These are phyloP conservation scores for Catotricha subobsoleta DNA, from an alignment of 2,888 invertebrate species.

Conservation along the genomic window DNA sequence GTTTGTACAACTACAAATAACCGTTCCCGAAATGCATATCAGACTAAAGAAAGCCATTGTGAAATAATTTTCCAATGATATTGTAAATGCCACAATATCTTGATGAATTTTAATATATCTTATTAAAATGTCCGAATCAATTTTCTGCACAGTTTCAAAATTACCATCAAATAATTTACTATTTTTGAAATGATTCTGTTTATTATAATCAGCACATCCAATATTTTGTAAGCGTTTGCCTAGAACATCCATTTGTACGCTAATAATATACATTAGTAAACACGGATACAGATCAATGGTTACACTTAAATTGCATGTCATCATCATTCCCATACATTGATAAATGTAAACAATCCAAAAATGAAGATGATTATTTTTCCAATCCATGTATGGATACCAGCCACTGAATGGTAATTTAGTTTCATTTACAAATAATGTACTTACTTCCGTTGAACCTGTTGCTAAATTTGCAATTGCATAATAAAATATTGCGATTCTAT, in stretches of 20 bases:
- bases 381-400: slow-evolving; percentile 4
- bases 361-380: background rate
- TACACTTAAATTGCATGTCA: background rate
- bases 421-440: background rate
- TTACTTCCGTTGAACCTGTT: background rate
- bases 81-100: too few species aligned
- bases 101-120: too few species aligned
- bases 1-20: too few species aligned
- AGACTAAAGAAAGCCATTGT: too few species aligned
- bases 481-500: background rate
- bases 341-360: slow-evolving; percentile 1
- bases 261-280: background rate
- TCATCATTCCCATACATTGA: background rate
- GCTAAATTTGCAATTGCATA: background rate
- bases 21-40: too few species aligned
- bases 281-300: background rate
- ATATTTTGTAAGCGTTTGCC: background rate
- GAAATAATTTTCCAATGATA: too few species aligned
- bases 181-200: too few species aligned
- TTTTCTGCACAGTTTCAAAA: too few species aligned
- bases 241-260: background rate
- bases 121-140: too few species aligned
- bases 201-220: background rate
- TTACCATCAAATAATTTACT: too few species aligned
- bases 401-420: background rate